Evolutionary conservation across 2,888 invertebrate species (phyloP).

Genomic region (Aromia moschata): DNA sequence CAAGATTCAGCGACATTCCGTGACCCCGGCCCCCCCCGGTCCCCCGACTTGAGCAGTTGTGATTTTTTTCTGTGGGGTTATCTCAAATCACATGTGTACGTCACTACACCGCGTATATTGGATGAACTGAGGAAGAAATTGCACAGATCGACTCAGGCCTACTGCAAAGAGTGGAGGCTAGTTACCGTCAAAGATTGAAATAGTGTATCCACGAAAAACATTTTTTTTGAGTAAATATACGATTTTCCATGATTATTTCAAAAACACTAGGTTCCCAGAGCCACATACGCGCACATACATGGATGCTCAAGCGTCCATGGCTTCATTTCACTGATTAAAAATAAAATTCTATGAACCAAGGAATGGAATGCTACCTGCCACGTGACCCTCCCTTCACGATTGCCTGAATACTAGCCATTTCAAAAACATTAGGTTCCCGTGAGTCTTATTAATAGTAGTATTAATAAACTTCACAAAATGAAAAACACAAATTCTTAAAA

Average conservation of each 20-base stretch:
- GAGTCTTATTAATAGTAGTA: too few species aligned
- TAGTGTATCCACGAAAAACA: neutral
- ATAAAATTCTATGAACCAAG: neutral
- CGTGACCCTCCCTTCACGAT: too few species aligned
- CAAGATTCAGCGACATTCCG: conserved; percentile 10
- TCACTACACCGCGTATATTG: conserved; percentile 10
- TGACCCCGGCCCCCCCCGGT: conserved; percentile 4
- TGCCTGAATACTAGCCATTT: too few species aligned
- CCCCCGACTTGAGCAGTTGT: neutral
- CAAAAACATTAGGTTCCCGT: neutral
- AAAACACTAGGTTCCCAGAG: too few species aligned
- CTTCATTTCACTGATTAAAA: neutral
- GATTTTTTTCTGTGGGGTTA: conserved; percentile 16
- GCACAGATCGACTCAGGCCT: conserved; percentile 20
- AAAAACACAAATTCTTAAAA: too few species aligned
- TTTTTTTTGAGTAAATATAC: neutral
- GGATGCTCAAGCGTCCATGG: too few species aligned
- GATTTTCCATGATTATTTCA: too few species aligned
- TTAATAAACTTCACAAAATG: too few species aligned
- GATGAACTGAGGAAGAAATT: conserved; percentile 20
- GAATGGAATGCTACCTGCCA: neutral
- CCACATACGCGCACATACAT: too few species aligned
- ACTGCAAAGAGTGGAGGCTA: conserved; percentile 9
- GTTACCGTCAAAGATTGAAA: neutral
- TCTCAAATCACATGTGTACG: conserved; percentile 15